Percentiles rank a stretch among this genome's conserved stretches.
Conservation (phyloP, 2,888 invertebrate species). For the Melanargia galathea region DNA sequence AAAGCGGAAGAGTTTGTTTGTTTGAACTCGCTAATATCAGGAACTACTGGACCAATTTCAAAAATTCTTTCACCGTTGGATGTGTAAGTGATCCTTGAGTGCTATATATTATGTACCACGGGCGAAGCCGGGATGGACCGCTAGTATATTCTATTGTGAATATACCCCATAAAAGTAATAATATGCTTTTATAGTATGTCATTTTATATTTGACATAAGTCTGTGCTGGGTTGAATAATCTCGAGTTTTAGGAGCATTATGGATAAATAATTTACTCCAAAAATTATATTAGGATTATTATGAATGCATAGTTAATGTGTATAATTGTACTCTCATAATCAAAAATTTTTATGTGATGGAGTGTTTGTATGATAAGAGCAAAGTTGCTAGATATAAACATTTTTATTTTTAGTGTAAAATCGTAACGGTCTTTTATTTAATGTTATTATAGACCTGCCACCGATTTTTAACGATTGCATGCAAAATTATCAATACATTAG, state of each 20-base stretch:
- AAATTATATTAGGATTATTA: conserved; percentile 67
- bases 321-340: conserved; percentile 67
- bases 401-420: conserved; percentile 35
- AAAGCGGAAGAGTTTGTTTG: too few species aligned
- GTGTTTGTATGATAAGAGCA: conserved; percentile 52
- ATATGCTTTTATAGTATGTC: background rate
- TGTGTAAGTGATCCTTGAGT: too few species aligned
- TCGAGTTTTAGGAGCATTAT: conserved; percentile 57
- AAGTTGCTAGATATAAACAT: conserved; percentile 53
- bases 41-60: too few species aligned
- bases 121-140: too few species aligned
- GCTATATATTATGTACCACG: too few species aligned
- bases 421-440: conserved; percentile 17
- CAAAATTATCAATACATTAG: conserved; percentile 4
- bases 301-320: conserved; percentile 66
- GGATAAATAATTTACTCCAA: conserved; percentile 69
- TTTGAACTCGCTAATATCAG: too few species aligned
- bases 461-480: background rate
- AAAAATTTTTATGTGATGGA: conserved; percentile 60
- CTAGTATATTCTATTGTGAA: too few species aligned
- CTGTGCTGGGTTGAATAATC: conserved; percentile 65
- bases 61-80: too few species aligned
- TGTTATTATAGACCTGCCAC: background rate
- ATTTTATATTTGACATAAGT: conserved; percentile 25
- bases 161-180: too few species aligned